Percentiles rank a stretch among this genome's conserved stretches.
These are phyloP conservation scores for Mormyrops attenuatus DNA, from an alignment of 2,797 vertebrate species.

Conservation along the genomic window DNA sequence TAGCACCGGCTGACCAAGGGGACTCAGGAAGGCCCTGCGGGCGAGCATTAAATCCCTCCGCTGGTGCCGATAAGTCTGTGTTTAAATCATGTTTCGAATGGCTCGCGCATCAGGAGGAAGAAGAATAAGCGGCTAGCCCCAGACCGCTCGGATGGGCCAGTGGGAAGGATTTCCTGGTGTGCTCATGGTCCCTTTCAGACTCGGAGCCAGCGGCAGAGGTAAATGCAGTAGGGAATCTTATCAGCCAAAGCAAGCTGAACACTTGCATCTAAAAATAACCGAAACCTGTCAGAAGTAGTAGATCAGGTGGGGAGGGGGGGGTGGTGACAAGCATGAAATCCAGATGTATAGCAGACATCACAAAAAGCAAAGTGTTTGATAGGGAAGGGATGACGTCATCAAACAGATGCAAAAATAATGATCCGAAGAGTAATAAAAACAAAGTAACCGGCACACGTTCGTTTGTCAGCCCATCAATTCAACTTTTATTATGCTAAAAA, in stretches of 20 bases:
- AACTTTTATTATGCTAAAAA: background rate
- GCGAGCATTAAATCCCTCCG: constrained; percentile 7
- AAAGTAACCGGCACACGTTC: background rate
- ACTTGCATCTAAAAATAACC: constrained; percentile 17
- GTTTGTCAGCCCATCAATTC: background rate
- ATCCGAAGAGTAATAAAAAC: background rate
- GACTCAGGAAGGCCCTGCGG: background rate
- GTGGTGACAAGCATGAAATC: background rate
- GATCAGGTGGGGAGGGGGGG: background rate
- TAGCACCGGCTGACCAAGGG: background rate
- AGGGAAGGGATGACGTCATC: background rate
- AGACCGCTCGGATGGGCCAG: background rate
- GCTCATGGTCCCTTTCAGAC: background rate
- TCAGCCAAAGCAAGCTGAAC: background rate
- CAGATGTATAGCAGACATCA: background rate
- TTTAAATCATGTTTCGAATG: constrained; percentile 16
- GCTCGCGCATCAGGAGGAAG: constrained; percentile 11
- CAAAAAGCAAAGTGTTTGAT: background rate
- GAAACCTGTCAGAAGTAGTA: background rate
- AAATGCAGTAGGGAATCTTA: constrained; percentile 9
- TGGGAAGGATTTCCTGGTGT: background rate
- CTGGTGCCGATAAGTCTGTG: background rate
- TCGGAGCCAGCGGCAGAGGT: background rate
- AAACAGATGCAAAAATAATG: constrained; percentile 11
- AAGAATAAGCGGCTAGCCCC: background rate